Evolutionary conservation across 2,888 invertebrate species (phyloP), one percentile per base, ranked within the genome.

Genomic region (Choreutis nemorana): DNA sequence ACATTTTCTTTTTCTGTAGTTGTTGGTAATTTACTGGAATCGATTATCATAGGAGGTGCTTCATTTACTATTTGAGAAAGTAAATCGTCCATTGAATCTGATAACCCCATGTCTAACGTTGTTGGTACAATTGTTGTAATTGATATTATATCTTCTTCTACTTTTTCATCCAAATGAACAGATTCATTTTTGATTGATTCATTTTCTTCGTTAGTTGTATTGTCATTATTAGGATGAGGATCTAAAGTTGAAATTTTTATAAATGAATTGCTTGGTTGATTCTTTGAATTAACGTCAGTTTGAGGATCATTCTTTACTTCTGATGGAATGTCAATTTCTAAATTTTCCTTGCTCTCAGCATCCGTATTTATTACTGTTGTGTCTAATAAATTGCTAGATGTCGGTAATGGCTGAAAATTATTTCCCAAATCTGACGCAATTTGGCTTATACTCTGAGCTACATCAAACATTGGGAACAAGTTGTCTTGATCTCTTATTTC

Each of bases 381-480:
- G 29, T 75, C 72, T 31, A 66, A 38, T 41, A 72, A 43, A 40
- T 63, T 57, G 25, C 50, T 64, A 2, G 62, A 45, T 10, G 73
- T 72, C 23, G 73, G 67, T 14, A 67, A 40, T 24, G 73, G 65
- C 39, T 52, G 56, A 37, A 62, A 72, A 31, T 50, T 62, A 23
- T 55, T 55, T 15, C 71, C 75, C 13, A 79, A 53, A 44, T 79
- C 78, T 2, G 75, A 75, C 29, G 79, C 75, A 41, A 80, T 80
- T 58, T 79, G 78, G 40, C 77, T 80, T 25, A 80, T 67, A 42
- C 78, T 78, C 43, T 72, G 68, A 28, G 73, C 72, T 15, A 80
- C 65, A 43, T 79, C 78, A 45, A 79, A 75, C 16, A 73, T 35
- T 7, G 62, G 66, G 26, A 61, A 35, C 9, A 48, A 39, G 23